Conservation (phyloP, 2,797 vertebrate genomes). For the Ispidina lecontei region DNA sequence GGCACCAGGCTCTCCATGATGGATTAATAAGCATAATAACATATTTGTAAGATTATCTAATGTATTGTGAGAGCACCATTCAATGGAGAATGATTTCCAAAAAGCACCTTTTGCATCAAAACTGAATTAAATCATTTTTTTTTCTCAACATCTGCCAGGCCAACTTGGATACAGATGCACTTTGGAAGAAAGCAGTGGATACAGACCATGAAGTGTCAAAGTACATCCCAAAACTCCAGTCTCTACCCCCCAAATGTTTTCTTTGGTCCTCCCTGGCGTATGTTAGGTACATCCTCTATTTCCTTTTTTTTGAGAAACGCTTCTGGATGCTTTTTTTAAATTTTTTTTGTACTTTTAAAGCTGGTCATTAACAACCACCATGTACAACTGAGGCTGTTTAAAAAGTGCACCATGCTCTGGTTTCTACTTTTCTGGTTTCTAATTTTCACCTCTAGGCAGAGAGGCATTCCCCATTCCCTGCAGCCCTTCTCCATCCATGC, state of each 20-base stretch:
- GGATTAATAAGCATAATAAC: not conserved
- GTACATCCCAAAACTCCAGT: not conserved
- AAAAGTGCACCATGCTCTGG: not conserved
- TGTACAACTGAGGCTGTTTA: rapidly evolving
- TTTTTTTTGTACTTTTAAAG: not conserved
- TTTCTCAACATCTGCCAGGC: not conserved
- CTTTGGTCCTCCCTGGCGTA: not conserved
- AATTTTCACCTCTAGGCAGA: not conserved
- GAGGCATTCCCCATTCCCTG: not conserved
- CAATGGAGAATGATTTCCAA: not conserved
- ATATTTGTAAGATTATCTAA: not conserved
- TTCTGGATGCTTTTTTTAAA: not conserved
- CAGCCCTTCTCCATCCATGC: rapidly evolving
- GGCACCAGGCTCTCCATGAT: not conserved
- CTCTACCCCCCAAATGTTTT: not conserved
- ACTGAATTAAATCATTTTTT: not conserved
- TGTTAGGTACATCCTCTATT: not conserved
- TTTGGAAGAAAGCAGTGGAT: not conserved
- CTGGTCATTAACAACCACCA: not conserved
- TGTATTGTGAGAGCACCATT: not conserved
- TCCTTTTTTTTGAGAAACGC: not conserved
- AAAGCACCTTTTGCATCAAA: not conserved
- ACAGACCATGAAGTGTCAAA: not conserved
- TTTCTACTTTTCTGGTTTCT: not conserved
- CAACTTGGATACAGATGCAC: not conserved